Evolutionary conservation across 1,140 invertebrate genomes (phyloP).

Genomic region (Leucophenga varia): DNA sequence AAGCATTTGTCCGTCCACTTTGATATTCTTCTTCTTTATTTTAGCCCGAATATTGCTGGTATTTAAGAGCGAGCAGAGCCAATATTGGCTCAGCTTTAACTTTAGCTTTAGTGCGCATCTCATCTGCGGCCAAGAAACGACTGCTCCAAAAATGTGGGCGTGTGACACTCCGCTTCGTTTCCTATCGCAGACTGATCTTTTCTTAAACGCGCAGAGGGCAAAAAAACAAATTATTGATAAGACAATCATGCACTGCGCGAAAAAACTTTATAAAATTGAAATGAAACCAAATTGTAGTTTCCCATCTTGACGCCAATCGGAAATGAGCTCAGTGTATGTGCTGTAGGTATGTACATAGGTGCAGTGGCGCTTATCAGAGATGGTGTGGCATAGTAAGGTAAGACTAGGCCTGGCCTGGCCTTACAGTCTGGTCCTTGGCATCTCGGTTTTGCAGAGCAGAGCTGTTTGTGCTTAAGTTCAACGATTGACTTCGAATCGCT

Average conservation of each 20-base stretch:
- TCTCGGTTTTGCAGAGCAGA: slow-evolving; percentile 26
- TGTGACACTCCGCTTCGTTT: slow-evolving; percentile 50
- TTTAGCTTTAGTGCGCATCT: slow-evolving; percentile 13
- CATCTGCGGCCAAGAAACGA: not conserved
- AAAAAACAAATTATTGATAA: slow-evolving; percentile 51
- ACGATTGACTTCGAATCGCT: slow-evolving; percentile 10
- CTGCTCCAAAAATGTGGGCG: slow-evolving; percentile 52
- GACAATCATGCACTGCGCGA: slow-evolving; percentile 42
- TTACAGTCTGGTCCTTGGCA: slow-evolving; percentile 9
- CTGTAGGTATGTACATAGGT: slow-evolving; percentile 33
- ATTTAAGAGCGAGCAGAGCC: too few species aligned
- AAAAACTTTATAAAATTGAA: slow-evolving; percentile 12
- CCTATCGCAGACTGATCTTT: slow-evolving; percentile 43
- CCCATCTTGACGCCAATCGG: not conserved
- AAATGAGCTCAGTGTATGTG: slow-evolving; percentile 31
- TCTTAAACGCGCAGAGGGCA: slow-evolving; percentile 36
- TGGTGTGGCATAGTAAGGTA: slow-evolving; percentile 38
- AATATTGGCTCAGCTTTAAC: too few species aligned
- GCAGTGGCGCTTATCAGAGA: slow-evolving; percentile 46
- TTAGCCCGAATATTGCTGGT: too few species aligned
- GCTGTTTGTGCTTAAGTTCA: slow-evolving; percentile 7
- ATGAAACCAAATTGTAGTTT: slow-evolving; percentile 12
- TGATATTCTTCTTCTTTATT: too few species aligned
- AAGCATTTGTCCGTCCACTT: too few species aligned
- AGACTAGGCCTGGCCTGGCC: too few species aligned